phyloP scores from a whole-genome alignment of 1,140 invertebrate species.

The Cherax destructor region DNA sequence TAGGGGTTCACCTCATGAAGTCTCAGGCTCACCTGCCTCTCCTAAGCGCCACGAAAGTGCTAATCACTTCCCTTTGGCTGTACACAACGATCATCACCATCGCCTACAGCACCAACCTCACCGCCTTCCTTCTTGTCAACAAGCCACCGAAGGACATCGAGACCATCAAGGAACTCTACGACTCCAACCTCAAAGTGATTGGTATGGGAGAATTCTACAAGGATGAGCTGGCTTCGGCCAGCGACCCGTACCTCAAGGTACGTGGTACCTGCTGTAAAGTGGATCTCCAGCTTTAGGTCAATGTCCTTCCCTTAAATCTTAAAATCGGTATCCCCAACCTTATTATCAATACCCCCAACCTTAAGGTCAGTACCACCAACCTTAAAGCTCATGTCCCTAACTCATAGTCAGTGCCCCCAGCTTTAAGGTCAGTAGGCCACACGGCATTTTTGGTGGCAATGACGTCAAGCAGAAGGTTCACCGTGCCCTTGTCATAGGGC shows the following conservation, averaged over 20 bases:
- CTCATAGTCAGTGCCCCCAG: too few relatives aligned
- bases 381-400: too few relatives aligned
- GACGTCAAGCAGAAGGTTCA: too few relatives aligned
- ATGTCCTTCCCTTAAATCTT: too few relatives aligned
- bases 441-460: too few relatives aligned
- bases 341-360: too few relatives aligned
- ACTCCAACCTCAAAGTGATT: slow-evolving; percentile 19
- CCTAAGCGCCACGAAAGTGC: neutral
- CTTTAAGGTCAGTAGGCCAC: too few relatives aligned
- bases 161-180: slow-evolving; percentile 15
- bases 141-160: slow-evolving; percentile 18
- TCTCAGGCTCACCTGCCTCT: slow-evolving; percentile 12
- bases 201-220: slow-evolving; percentile 31
- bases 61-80: slow-evolving; percentile 31
- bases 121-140: slow-evolving; percentile 42
- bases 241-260: slow-evolving; percentile 42
- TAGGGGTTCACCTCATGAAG: slow-evolving; percentile 14
- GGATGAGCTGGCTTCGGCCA: slow-evolving; percentile 6
- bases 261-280: neutral
- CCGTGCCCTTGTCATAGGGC: too few relatives aligned
- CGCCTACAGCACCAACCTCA: slow-evolving; percentile 54
- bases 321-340: too few relatives aligned
- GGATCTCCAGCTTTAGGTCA: too few relatives aligned
- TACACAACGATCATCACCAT: slow-evolving; percentile 45
- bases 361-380: too few relatives aligned